These are phyloP conservation scores for Typhlichthys subterraneus DNA, from an alignment of 2,797 vertebrate genomes.

Conservation along the genomic window DNA sequence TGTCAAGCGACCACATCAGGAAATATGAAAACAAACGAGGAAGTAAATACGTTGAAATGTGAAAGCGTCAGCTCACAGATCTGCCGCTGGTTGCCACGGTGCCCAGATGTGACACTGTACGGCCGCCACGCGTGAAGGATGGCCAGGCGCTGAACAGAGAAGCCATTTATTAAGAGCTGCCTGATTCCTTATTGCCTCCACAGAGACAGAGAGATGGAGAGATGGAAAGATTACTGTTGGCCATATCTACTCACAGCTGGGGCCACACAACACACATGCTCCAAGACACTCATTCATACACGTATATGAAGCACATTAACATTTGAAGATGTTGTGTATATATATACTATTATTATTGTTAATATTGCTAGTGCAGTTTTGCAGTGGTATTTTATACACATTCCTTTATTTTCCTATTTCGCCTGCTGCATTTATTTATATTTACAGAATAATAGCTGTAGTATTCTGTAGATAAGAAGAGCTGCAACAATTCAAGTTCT, in stretches of 20 bases:
- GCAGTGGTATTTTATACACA: no score
- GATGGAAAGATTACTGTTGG: background rate
- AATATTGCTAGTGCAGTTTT: no score
- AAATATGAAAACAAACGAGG: slow-evolving; percentile 76
- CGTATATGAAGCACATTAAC: no score
- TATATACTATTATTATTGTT: no score
- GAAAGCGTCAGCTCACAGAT: slow-evolving; percentile 67
- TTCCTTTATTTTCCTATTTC: no score
- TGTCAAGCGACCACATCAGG: slow-evolving; percentile 75
- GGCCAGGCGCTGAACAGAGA: slow-evolving; percentile 43
- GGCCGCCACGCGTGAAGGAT: slow-evolving; percentile 67
- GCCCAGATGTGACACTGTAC: slow-evolving; percentile 35
- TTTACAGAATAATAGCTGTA: no score
- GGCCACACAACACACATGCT: slow-evolving; percentile 8
- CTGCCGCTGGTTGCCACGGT: slow-evolving; percentile 20
- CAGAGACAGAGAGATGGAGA: slow-evolving; percentile 3
- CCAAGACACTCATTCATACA: background rate
- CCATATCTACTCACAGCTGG: slow-evolving; percentile 22
- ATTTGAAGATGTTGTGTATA: no score
- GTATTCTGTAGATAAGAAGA: no score
- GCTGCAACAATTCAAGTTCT: no score
- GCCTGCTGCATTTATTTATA: no score
- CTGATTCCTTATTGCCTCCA: slow-evolving; percentile 27
- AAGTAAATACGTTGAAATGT: slow-evolving; percentile 74
- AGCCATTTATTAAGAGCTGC: slow-evolving; percentile 55